A percentile compares a stretch with the other conserved stretches of the same genome.
Evolutionary conservation across 1,140 invertebrate genomes (phyloP).

Genomic region (Muscidifurax raptorellus): DNA sequence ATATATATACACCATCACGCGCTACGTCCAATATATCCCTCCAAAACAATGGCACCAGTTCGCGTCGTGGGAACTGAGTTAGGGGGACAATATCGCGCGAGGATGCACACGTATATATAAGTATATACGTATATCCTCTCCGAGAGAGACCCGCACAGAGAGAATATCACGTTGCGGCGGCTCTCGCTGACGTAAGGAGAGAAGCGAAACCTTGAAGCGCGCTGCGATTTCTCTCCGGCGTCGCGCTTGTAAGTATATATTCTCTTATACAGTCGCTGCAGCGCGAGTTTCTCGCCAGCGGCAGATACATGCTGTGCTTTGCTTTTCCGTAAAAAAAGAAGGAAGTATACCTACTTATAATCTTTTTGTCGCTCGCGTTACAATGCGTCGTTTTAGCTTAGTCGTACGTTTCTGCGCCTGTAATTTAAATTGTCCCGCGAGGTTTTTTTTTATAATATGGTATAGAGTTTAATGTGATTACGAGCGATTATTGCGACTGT

Average conservation of each 20-base stretch:
- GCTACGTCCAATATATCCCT: neutral
- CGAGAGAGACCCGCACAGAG: neutral
- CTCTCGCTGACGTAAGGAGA: constrained; percentile 31
- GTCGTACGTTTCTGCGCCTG: too few species aligned
- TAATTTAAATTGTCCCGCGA: too few species aligned
- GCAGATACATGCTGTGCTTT: neutral
- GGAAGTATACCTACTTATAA: too few species aligned
- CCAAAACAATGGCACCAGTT: neutral
- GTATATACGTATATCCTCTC: neutral
- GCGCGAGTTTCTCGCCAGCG: neutral
- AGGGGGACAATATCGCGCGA: constrained; percentile 25
- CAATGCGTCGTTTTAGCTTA: too few species aligned
- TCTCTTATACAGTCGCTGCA: neutral
- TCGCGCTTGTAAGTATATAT: neutral
- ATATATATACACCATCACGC: neutral
- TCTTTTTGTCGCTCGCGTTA: too few species aligned
- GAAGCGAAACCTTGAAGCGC: constrained; percentile 36
- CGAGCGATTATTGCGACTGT: too few species aligned
- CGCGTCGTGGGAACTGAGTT: constrained; percentile 30
- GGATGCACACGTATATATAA: neutral
- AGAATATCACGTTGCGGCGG: constrained; percentile 8
- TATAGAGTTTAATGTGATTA: too few species aligned
- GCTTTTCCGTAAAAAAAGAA: neutral
- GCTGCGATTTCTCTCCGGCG: neutral
- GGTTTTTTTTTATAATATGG: too few species aligned